Base-by-base conservation (phyloP, 2,113 vertebrate species). In the Cairina moschata region DNA sequence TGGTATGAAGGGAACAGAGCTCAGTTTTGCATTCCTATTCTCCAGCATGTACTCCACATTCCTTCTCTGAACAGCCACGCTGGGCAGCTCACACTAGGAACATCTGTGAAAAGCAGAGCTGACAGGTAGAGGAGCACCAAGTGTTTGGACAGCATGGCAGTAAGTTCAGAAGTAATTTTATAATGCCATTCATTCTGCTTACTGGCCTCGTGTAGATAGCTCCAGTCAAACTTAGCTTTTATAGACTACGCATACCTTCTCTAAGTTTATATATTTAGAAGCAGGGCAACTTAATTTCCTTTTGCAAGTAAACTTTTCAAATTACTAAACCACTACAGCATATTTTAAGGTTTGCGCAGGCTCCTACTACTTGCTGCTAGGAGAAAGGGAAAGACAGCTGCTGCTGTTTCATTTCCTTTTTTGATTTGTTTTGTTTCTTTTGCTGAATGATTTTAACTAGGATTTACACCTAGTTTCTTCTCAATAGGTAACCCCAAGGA, bases 1-100 rank as follows among this genome's bases (percentile, higher is more conserved):
- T 56, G 60, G n/a, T 68, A 46, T 56, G 60, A 78, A 86, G 76
- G 73, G 44, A 84, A 67, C 34, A 40, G 68, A 63, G 32, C 90
- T 84, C 78, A 42, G 5, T 91, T 92, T 92, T 89, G 73, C 23
- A 32, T 83, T 83, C 90, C 56, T 73, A 29, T 74, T 92, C 82
- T 69, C 29, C 55, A 59, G 17, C 36, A 50, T 42, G 42, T 46
- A 59, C 34, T 72, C 32, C 77, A 67, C 88, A 86, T 86, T 75
- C 44, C 23, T 38, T 36, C 58, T 63, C 88, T 91, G 54, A 95
- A 65, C 10, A 77, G 36, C 8, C 25, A 8, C 7, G 6, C 17
- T 54, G 46, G 42, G 42, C 78, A 87, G 54, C 62, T 91, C 34
- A 75, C 42, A 38, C 14, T 31, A 65, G 17, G 17, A 60, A 25